phyloP scores from a whole-genome alignment of 1,140 invertebrate species.

The Panulirus ornatus region DNA sequence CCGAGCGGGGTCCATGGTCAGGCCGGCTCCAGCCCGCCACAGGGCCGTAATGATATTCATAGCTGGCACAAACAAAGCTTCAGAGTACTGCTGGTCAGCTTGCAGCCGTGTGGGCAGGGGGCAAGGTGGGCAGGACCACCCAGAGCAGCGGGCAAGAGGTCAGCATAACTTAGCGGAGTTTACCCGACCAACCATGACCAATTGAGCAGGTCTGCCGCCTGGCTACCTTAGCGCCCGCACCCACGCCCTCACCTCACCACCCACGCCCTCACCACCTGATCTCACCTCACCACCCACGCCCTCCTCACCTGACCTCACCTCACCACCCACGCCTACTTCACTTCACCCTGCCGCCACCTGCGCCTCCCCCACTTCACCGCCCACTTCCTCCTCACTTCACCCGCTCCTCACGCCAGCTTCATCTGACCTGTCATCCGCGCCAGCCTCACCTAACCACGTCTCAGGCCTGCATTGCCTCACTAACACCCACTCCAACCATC shows the following conservation, averaged over 20 bases:
- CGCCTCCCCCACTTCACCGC: neutral
- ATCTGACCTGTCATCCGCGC: neutral
- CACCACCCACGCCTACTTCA: neutral
- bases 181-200: conserved; percentile 1
- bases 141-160: neutral
- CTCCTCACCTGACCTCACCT: neutral
- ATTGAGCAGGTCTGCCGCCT: neutral
- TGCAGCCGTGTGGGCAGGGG: neutral
- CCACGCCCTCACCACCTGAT: neutral
- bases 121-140: neutral
- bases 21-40: no score
- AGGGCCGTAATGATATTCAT: no score
- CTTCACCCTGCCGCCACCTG: neutral
- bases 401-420: neutral
- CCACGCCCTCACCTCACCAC: neutral
- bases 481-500: neutral
- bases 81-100: no score
- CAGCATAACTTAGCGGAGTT: conserved; percentile 7
- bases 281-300: neutral
- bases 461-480: no score
- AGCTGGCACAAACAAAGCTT: no score
- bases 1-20: no score
- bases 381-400: neutral
- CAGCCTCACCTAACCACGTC: neutral
- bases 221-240: neutral